These are phyloP conservation scores for Neotoma lepida DNA, from an alignment of 2,113 vertebrate genomes.

Conservation along the genomic window DNA sequence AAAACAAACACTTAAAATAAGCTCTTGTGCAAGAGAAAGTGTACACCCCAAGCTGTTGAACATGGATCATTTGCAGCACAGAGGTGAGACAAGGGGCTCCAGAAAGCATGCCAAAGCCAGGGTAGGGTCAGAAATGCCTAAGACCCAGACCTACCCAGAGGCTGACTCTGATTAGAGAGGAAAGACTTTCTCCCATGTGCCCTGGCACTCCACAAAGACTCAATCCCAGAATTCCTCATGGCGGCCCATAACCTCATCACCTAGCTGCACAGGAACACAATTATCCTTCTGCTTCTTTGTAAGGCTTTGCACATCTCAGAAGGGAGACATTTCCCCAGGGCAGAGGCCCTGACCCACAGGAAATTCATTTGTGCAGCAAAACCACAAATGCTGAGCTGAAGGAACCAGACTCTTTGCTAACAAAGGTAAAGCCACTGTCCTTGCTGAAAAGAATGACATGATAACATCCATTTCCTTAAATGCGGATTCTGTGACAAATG, in stretches of 20 bases:
- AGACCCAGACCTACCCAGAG: not conserved
- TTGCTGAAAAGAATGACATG: not conserved
- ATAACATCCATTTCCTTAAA: not conserved
- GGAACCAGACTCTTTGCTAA: not conserved
- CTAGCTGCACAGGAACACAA: too few relatives aligned
- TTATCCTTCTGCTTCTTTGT: not conserved
- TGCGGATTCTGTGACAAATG: conserved; percentile 10
- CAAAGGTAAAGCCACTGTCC: not conserved
- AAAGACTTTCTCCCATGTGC: rapidly evolving
- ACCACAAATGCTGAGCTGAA: not conserved
- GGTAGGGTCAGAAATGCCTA: not conserved
- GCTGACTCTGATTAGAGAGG: not conserved
- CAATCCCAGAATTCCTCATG: not conserved
- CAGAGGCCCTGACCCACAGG: not conserved
- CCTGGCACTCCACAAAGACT: rapidly evolving
- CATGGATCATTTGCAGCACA: rapidly evolving
- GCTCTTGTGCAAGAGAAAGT: rapidly evolving
- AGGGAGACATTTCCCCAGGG: not conserved
- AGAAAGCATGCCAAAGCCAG: not conserved
- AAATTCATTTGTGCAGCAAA: not conserved
- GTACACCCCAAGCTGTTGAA: rapidly evolving
- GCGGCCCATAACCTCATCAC: rapidly evolving
- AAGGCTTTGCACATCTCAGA: not conserved
- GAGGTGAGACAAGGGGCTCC: not conserved
- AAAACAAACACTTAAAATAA: not conserved